Evolutionary conservation across 1,140 invertebrate species (phyloP).

Genomic region (Drosophila auraria): DNA sequence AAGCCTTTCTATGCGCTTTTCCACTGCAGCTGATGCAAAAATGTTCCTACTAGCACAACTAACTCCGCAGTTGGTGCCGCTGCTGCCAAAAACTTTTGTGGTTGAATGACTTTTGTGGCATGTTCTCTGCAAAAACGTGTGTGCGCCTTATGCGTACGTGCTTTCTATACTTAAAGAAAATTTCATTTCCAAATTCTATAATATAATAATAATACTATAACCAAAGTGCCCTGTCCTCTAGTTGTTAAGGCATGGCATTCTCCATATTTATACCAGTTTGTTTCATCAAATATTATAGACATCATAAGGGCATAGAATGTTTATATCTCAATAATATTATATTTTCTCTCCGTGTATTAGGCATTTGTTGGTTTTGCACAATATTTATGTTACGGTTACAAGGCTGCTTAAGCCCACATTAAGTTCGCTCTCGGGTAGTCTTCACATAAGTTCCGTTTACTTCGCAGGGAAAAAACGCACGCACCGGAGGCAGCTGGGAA

Average conservation of each 20-base stretch:
- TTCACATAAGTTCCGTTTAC: slow-evolving; percentile 37
- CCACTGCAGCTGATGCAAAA: slow-evolving; percentile 47
- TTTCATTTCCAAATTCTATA: neutral
- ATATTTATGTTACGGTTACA: slow-evolving; percentile 79
- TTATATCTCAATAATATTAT: no score
- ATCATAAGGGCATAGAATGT: no score
- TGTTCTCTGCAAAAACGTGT: slow-evolving; percentile 29
- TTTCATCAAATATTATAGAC: neutral
- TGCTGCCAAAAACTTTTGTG: slow-evolving; percentile 65
- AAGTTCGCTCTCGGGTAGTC: slow-evolving; percentile 27
- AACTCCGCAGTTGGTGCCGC: slow-evolving; percentile 51
- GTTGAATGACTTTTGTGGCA: slow-evolving; percentile 74
- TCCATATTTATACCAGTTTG: no score
- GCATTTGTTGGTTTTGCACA: slow-evolving; percentile 55
- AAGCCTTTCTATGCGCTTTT: slow-evolving; percentile 4
- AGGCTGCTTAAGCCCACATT: slow-evolving; percentile 60
- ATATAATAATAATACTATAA: neutral
- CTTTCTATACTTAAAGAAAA: neutral
- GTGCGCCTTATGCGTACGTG: neutral
- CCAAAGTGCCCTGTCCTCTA: no score
- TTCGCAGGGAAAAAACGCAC: slow-evolving; percentile 10
- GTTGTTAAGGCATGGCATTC: no score
- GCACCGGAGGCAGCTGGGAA: neutral
- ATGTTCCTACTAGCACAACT: slow-evolving; percentile 53
- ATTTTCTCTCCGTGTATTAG: slow-evolving; percentile 13